Percentiles rank a stretch among this genome's conserved stretches.
These are phyloP conservation scores for Chaenocephalus aceratus DNA, from an alignment of 2,113 vertebrate species.

Conservation along the genomic window DNA sequence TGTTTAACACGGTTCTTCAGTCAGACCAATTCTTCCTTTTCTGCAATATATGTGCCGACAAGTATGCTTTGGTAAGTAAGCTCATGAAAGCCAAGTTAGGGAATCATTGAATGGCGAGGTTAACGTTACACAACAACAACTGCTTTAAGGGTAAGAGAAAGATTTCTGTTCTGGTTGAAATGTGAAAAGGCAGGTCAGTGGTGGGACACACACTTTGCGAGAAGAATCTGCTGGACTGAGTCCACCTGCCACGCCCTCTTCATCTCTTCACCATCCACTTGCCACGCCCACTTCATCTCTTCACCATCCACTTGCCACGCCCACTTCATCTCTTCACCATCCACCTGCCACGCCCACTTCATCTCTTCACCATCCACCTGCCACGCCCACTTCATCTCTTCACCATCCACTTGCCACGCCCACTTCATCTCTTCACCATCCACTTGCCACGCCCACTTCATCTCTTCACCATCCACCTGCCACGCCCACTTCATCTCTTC, in stretches of 20 bases:
- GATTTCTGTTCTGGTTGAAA: too few species aligned
- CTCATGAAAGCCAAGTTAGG: not conserved
- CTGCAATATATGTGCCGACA: not conserved
- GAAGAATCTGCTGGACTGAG: too few species aligned
- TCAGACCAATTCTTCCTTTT: too few species aligned
- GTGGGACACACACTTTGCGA: too few species aligned
- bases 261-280: not conserved
- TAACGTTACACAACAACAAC: not conserved
- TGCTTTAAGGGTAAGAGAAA: too few species aligned
- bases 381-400: not conserved
- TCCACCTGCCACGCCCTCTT: not conserved
- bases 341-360: not conserved
- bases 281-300: not conserved
- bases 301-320: not conserved
- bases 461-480: not conserved
- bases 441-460: not conserved
- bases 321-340: not conserved
- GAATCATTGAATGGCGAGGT: not conserved
- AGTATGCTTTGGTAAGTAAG: not conserved
- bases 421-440: not conserved
- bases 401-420: not conserved
- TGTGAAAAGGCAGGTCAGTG: too few species aligned
- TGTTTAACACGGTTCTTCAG: not conserved
- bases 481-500: not conserved
- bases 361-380: not conserved